Percentiles rank a stretch among this genome's conserved stretches.
Conservation (phyloP, 2,888 invertebrate species). For the Glomeris marginata region DNA sequence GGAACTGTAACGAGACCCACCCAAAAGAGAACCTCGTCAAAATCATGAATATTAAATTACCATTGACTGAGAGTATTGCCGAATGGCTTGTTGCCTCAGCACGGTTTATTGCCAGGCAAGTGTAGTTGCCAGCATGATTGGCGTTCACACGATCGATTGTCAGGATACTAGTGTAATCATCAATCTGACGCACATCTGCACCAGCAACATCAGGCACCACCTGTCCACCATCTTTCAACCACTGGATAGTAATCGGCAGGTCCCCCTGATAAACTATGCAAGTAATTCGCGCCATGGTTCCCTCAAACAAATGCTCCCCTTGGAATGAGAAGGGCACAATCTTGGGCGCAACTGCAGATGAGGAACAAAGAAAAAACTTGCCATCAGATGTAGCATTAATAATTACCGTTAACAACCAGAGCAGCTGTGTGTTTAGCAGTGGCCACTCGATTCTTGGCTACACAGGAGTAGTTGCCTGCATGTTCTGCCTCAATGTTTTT, state of each 20-base stretch:
- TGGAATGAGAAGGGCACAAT: conserved; percentile 72
- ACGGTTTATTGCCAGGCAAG: conserved; percentile 26
- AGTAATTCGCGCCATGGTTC: conserved; percentile 63
- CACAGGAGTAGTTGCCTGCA: too few species aligned
- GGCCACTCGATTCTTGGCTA: too few species aligned
- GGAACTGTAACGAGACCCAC: conserved; percentile 15
- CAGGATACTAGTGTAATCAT: background rate
- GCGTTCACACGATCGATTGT: conserved; percentile 24
- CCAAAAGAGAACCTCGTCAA: conserved; percentile 9
- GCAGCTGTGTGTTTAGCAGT: too few species aligned
- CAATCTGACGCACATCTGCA: conserved; percentile 11
- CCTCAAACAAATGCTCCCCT: conserved; percentile 58
- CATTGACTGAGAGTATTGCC: conserved; percentile 25
- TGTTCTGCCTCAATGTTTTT: too few species aligned
- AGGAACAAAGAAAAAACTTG: background rate
- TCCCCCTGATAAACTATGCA: conserved; percentile 67
- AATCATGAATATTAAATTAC: conserved; percentile 37
- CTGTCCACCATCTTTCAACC: conserved; percentile 59
- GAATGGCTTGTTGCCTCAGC: conserved; percentile 25
- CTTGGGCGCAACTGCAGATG: conserved; percentile 52
- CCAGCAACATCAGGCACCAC: background rate
- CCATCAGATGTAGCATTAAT: too few species aligned
- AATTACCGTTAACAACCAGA: too few species aligned
- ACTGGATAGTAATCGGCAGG: conserved; percentile 59
- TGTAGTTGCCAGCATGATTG: conserved; percentile 28